Conservation (phyloP, 1,140 invertebrate genomes). For the Dreissena polymorpha region DNA sequence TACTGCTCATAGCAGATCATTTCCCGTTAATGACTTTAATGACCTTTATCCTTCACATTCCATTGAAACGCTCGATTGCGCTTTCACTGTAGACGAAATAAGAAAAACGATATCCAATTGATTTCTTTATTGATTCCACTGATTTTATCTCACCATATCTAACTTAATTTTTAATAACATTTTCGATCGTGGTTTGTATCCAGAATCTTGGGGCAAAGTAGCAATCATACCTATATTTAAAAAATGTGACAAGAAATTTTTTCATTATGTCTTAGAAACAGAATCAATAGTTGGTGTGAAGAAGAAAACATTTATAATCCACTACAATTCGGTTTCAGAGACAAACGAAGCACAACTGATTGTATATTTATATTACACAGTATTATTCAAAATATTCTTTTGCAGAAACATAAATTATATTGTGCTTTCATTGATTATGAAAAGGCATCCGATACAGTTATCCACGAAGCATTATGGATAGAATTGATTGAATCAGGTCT, state of each 20-base stretch:
- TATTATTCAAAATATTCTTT: conserved; percentile 26
- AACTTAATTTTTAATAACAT: background rate
- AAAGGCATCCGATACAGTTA: conserved; percentile 29
- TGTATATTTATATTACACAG: conserved; percentile 37
- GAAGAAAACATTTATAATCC: conserved; percentile 4
- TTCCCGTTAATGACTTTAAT: background rate
- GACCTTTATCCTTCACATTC: too few relatives aligned
- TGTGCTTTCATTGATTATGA: conserved; percentile 31
- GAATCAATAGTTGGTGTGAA: conserved; percentile 25
- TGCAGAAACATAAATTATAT: conserved; percentile 24
- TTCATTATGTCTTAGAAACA: conserved; percentile 25
- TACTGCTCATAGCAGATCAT: background rate
- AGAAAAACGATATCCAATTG: background rate
- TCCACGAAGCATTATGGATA: conserved; percentile 33
- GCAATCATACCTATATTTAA: too few relatives aligned
- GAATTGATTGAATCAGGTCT: conserved; percentile 36
- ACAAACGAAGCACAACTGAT: conserved; percentile 7
- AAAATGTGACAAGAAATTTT: background rate
- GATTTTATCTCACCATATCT: too few relatives aligned
- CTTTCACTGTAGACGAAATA: background rate
- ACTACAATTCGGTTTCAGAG: conserved; percentile 27
- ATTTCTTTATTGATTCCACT: too few relatives aligned
- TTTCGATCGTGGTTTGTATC: too few relatives aligned
- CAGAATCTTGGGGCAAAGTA: too few relatives aligned
- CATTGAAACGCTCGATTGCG: too few relatives aligned